Evolutionary conservation across 2,797 vertebrate species (phyloP).

Genomic region (Danio tinwini): DNA sequence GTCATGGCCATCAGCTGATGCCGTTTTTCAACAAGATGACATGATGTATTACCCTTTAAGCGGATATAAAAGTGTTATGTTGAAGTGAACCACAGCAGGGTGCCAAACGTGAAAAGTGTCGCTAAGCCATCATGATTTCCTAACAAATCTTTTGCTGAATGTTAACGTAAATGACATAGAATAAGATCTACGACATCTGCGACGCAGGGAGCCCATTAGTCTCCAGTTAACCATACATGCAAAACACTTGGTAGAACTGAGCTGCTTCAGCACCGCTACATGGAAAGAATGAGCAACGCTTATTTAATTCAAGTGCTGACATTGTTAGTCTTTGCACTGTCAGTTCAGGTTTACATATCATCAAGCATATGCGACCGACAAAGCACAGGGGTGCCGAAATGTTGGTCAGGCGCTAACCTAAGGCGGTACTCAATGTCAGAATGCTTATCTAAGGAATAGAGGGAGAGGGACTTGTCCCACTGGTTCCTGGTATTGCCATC

Average conservation of each 20-base stretch:
- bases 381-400: slow-evolving; percentile 3
- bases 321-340: slow-evolving; percentile 34
- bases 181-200: neutral
- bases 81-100: slow-evolving; percentile 16
- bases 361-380: slow-evolving; percentile 19
- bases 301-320: slow-evolving; percentile 17
- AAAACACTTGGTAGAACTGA: neutral
- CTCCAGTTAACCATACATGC: slow-evolving; percentile 2
- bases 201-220: slow-evolving; percentile 6
- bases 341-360: slow-evolving; percentile 15
- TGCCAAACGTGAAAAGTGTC: slow-evolving; percentile 19
- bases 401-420: slow-evolving; percentile 26
- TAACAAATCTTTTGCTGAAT: slow-evolving; percentile 15
- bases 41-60: slow-evolving; percentile 29
- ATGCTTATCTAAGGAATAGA: slow-evolving; percentile 34
- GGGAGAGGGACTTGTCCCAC: slow-evolving; percentile 11
- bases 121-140: slow-evolving; percentile 24
- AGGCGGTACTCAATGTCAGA: slow-evolving; percentile 31
- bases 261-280: neutral
- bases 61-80: slow-evolving; percentile 13
- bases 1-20: slow-evolving; percentile 31
- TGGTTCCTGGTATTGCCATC: neutral
- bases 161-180: slow-evolving; percentile 7
- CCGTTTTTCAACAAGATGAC: slow-evolving; percentile 2
- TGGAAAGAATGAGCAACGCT: neutral